Conservation (phyloP, 1,140 invertebrate species). For the Cydia splendana region DNA sequence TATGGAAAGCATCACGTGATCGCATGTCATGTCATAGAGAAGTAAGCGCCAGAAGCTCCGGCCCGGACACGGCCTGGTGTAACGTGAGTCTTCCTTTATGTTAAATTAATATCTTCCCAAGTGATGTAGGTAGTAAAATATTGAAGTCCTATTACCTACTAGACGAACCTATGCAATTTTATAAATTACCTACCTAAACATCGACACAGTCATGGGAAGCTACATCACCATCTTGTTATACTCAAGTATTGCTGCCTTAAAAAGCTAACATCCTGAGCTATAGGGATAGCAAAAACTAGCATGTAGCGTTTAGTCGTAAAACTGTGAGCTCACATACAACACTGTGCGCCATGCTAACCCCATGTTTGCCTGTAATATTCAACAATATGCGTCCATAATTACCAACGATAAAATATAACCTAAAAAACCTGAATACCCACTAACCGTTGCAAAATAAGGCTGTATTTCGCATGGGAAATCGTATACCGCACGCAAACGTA, state of each 20-base stretch:
- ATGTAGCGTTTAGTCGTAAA: conserved; percentile 51
- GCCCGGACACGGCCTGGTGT: no score
- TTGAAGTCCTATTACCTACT: not conserved
- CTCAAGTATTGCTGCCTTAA: not conserved
- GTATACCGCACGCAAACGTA: conserved; percentile 43
- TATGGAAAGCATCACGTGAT: no score
- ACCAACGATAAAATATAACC: conserved; percentile 38
- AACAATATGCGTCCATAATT: conserved; percentile 48
- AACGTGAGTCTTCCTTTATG: no score
- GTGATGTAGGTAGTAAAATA: no score
- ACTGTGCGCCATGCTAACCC: conserved; percentile 54
- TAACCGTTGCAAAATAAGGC: conserved; percentile 39
- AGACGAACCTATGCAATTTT: not conserved
- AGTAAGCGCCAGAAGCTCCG: no score
- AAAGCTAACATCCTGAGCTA: not conserved
- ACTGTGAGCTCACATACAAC: conserved; percentile 50
- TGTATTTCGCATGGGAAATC: conserved; percentile 43
- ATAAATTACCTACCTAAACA: not conserved
- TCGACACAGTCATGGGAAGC: not conserved
- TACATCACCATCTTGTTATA: not conserved
- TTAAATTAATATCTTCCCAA: no score
- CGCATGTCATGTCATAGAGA: no score
- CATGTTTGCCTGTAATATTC: conserved; percentile 59
- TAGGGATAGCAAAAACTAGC: conserved; percentile 32
- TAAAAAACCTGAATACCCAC: not conserved